These are phyloP conservation scores for Centropyge bicolor DNA, from an alignment of 2,797 vertebrate genomes.

Conservation along the genomic window DNA sequence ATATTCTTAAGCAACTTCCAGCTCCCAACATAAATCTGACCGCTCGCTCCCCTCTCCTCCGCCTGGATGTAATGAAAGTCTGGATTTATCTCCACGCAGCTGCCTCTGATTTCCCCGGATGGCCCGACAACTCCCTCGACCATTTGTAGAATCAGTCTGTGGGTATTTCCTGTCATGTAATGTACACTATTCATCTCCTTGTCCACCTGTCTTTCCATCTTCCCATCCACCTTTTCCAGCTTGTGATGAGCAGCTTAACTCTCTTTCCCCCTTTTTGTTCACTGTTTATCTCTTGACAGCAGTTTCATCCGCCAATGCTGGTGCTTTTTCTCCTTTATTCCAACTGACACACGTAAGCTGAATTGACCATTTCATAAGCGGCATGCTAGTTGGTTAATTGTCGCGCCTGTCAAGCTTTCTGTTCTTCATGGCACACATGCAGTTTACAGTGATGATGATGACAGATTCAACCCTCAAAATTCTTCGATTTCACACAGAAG, in stretches of 20 bases:
- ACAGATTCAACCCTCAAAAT: not conserved
- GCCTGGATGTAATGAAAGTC: slow-evolving; percentile 32
- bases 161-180: slow-evolving; percentile 3
- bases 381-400: not conserved
- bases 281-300: not conserved
- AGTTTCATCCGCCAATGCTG: not conserved
- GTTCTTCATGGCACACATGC: not conserved
- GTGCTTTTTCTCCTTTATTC: not conserved
- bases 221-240: slow-evolving; percentile 1
- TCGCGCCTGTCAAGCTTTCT: not conserved
- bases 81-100: slow-evolving; percentile 39
- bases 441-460: slow-evolving; percentile 1
- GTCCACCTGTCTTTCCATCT: not conserved
- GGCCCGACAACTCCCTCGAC: slow-evolving; percentile 22
- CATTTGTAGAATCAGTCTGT: slow-evolving; percentile 14
- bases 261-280: not conserved
- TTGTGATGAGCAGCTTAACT: slow-evolving; percentile 2
- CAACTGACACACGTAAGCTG: not conserved
- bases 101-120: slow-evolving; percentile 13
- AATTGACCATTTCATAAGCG: not conserved
- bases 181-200: slow-evolving; percentile 11
- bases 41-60: not conserved
- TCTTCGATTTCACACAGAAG: not conserved
- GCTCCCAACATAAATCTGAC: slow-evolving; percentile 21
- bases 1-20: slow-evolving; percentile 27